Evolutionary conservation across 2,888 invertebrate species (phyloP).

Genomic region (Acanthococcus lagerstroemiae): DNA sequence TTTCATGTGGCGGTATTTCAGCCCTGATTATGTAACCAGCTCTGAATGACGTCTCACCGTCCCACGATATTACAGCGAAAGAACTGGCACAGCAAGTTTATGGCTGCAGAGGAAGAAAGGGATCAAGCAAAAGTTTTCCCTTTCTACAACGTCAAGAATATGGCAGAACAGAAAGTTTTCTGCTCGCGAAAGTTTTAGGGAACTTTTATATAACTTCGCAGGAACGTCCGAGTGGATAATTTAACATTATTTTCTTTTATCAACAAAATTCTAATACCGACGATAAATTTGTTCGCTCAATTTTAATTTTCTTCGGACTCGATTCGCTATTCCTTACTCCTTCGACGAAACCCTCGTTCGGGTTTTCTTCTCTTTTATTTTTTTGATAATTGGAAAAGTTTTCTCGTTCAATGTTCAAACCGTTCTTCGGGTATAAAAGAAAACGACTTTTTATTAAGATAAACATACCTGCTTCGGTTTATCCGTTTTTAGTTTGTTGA

Average conservation of each 20-base stretch:
- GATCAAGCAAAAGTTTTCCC: neutral
- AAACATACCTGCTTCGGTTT: slow-evolving; percentile 16
- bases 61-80: too few species aligned
- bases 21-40: too few species aligned
- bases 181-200: neutral
- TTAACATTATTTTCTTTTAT: slow-evolving; percentile 29
- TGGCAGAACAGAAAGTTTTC: neutral
- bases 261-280: slow-evolving; percentile 30
- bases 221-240: slow-evolving; percentile 23
- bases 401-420: slow-evolving; percentile 15
- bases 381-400: slow-evolving; percentile 29
- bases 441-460: slow-evolving; percentile 13
- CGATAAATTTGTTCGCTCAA: slow-evolving; percentile 27
- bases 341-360: neutral
- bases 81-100: too few species aligned
- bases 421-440: neutral
- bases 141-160: neutral
- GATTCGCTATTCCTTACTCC: neutral
- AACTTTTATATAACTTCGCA: slow-evolving; percentile 7
- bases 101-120: too few species aligned
- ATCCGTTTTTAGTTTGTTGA: slow-evolving; percentile 17
- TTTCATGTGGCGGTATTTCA: too few species aligned
- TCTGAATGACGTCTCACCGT: too few species aligned
- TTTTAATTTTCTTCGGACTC: slow-evolving; percentile 28
- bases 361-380: slow-evolving; percentile 7